Evolutionary conservation across 2,888 invertebrate genomes (phyloP).

Genomic region (Cepaea hortensis): DNA sequence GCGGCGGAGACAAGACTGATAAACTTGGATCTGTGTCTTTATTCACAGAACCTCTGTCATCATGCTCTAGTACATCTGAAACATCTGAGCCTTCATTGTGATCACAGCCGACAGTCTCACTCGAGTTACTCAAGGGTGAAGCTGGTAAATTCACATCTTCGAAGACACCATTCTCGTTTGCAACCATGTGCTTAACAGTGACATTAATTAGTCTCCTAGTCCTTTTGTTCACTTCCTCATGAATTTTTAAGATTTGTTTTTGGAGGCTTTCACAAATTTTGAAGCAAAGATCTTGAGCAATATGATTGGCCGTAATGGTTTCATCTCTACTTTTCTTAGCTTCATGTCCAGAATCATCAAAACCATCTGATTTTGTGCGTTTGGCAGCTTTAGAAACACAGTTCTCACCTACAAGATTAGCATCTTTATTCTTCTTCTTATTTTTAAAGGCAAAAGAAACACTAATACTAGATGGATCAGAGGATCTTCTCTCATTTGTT

Average conservation of each 20-base stretch:
- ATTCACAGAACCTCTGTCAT: not conserved
- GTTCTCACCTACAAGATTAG: constrained; percentile 46
- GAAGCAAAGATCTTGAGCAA: constrained; percentile 54
- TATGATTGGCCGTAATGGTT: constrained; percentile 25
- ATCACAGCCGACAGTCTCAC: not conserved
- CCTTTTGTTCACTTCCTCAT: constrained; percentile 53
- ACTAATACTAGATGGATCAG: constrained; percentile 33
- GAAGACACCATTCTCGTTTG: not conserved
- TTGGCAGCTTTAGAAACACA: constrained; percentile 46
- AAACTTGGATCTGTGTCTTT: not conserved
- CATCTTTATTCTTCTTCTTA: constrained; percentile 32
- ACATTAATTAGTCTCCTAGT: constrained; percentile 40
- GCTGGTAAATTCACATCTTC: not conserved
- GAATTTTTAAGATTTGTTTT: constrained; percentile 53
- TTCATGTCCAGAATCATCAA: constrained; percentile 39
- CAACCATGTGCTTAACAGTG: not conserved
- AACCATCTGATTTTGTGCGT: constrained; percentile 43
- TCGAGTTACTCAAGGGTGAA: not conserved
- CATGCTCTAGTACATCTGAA: not conserved
- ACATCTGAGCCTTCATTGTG: not conserved
- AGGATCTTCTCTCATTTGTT: constrained; percentile 1
- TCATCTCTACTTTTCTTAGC: constrained; percentile 47
- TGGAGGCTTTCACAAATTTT: constrained; percentile 55
- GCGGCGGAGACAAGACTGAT: not conserved
- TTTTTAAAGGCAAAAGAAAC: constrained; percentile 6